Percentiles rank a stretch among this genome's conserved stretches.
phyloP scores from a whole-genome alignment of 2,797 vertebrate species.

The Pelochelys cantorii region DNA sequence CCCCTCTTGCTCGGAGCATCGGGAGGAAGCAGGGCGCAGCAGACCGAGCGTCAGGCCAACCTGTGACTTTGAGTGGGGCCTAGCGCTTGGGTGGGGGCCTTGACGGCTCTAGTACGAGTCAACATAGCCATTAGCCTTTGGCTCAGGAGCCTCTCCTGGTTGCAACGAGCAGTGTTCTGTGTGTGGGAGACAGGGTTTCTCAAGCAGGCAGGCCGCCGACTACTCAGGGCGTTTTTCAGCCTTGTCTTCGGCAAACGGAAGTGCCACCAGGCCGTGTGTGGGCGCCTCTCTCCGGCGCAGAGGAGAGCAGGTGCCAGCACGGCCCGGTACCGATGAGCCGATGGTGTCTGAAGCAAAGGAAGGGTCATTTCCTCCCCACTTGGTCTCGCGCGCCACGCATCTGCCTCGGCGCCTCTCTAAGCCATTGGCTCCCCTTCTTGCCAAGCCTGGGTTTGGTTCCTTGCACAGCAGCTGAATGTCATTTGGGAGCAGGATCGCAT shows the following conservation, averaged over 20 bases:
- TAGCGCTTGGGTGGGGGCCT: too few relatives aligned
- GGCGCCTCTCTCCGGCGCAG: fast-evolving
- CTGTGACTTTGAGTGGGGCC: too few relatives aligned
- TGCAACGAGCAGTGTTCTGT: too few relatives aligned
- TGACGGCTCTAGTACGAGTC: too few relatives aligned
- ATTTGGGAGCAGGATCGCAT: conserved; percentile 24
- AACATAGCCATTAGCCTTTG: too few relatives aligned
- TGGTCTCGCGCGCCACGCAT: background rate
- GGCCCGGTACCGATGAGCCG: background rate
- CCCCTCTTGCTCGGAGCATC: too few relatives aligned
- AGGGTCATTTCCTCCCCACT: background rate
- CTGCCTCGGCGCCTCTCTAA: background rate
- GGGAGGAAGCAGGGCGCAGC: too few relatives aligned
- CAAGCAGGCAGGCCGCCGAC: fast-evolving
- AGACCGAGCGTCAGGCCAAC: too few relatives aligned
- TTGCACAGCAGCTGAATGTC: background rate
- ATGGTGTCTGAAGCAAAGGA: background rate
- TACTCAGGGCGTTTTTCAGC: background rate
- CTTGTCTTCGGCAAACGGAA: background rate
- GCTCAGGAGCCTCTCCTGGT: too few relatives aligned
- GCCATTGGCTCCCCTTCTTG: conserved; percentile 6
- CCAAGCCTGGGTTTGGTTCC: conserved; percentile 54
- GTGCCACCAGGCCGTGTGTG: background rate
- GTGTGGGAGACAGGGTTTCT: background rate
- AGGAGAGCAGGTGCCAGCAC: background rate